phyloP scores from a whole-genome alignment of 2,113 vertebrate species.

The Craseonycteris thonglongyai region DNA sequence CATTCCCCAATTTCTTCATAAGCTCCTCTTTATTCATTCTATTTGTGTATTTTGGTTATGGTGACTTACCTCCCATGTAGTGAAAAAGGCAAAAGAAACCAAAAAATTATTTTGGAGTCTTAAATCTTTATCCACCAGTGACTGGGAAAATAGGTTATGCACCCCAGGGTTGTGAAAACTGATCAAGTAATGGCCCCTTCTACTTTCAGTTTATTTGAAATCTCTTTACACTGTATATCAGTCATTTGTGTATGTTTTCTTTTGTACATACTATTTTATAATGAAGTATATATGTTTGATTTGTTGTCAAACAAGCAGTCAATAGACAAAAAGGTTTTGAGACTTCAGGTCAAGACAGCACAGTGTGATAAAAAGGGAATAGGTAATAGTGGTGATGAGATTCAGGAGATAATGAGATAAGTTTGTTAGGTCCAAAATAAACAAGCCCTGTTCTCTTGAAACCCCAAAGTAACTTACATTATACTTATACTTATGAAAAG shows the following conservation, averaged over 20 bases:
- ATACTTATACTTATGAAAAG: not conserved
- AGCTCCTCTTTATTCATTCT: not conserved
- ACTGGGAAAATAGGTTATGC: not conserved
- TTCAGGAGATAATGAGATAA: not conserved
- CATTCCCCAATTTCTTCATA: constrained; percentile 1
- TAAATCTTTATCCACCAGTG: not conserved
- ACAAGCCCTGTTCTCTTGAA: not conserved
- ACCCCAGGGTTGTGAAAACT: not conserved
- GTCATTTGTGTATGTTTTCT: not conserved
- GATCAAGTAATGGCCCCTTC: not conserved
- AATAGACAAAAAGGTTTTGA: not conserved
- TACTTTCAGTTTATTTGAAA: not conserved
- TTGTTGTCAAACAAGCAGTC: not conserved
- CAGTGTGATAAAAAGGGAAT: not conserved
- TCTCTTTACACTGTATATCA: not conserved
- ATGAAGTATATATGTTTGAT: not conserved
- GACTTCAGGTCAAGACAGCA: not conserved
- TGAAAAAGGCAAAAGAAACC: not conserved
- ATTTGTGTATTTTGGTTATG: not conserved
- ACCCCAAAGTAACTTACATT: not conserved
- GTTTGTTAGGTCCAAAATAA: not conserved
- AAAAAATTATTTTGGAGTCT: not conserved
- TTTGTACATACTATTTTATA: not conserved
- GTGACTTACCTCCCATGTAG: not conserved
- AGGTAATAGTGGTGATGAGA: not conserved